These are phyloP conservation scores for Drosophila recens DNA, from an alignment of 2,888 invertebrate genomes.

Conservation along the genomic window DNA sequence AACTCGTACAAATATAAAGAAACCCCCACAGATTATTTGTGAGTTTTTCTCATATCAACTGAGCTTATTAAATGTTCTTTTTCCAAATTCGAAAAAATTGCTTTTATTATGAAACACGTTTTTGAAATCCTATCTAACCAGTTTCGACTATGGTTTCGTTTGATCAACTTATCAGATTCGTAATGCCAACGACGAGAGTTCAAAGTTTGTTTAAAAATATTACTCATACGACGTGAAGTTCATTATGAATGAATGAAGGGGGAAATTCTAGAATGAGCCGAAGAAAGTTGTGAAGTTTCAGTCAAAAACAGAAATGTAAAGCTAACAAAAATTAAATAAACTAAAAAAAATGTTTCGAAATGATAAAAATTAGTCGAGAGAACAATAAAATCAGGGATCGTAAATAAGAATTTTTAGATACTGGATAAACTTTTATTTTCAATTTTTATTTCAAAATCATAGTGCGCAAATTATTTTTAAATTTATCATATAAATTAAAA, in stretches of 20 bases:
- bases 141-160: constrained; percentile 12
- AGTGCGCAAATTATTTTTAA: no score
- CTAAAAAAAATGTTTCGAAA: no score
- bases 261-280: neutral
- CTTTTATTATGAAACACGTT: constrained; percentile 12
- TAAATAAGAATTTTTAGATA: no score
- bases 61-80: constrained; percentile 2
- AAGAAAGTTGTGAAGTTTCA: neutral
- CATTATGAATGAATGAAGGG: neutral
- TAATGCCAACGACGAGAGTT: neutral
- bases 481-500: no score
- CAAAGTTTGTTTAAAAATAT: constrained; percentile 7
- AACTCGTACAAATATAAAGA: neutral
- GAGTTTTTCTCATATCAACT: neutral
- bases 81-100: neutral
- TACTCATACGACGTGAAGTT: neutral
- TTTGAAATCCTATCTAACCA: constrained; percentile 16
- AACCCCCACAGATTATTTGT: neutral
- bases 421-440: no score
- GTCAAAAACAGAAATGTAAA: neutral
- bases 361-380: no score
- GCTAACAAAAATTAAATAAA: no score
- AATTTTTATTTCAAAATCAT: no score
- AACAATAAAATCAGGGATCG: no score
- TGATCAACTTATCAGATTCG: constrained; percentile 8